Base-by-base conservation (phyloP, 2,113 vertebrate species). In the Cheilinus undulatus region DNA sequence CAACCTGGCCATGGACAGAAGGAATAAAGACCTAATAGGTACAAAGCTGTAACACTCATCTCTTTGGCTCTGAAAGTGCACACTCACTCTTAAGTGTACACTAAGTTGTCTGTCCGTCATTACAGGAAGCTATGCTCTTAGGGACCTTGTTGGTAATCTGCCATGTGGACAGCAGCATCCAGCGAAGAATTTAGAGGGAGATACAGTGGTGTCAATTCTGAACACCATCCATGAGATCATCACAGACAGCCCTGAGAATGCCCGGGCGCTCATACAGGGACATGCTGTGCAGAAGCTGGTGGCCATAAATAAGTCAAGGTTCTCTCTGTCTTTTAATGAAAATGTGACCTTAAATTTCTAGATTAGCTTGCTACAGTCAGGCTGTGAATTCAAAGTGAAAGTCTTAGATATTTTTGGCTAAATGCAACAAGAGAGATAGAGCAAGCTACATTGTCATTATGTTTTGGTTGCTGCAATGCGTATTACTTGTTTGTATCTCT, bases 21-120 rank as follows among this genome's bases (percentile, higher is more conserved):
- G 97, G 85, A 99, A 99, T 84, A 99, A 99, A 81, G 98, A 99
- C 73, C 93, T 99, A 30, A 97, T 99, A 72, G 98, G 98, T 99
- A 91, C 5, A 48, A 63, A 5, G 12, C 40, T 67, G 4, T 23
- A 24, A 53, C 5, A 12, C 24, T 53, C 7, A 11, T 8, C 4
- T 27, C 12, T 22, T 11, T 2, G 24, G 22, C 24, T 71, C 24
- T 22, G 7, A 19, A 24, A 10, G 14, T 15, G 11, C 63, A 70
- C 22, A 11, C 43, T 61, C 27, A 36, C 40, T 7, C 34, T 43
- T 10, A 58, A 17, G 34, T 56, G 9, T 19, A 38, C 24, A 2
- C 12, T 9, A 3, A 8, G 5, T 46, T 48, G 40, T 27, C 2
- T 34, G n/a, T 62, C 28, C 65, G 32, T 67, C n/a, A 4, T 56